A percentile compares a stretch with the other conserved stretches of the same genome.
These are phyloP conservation scores for Heliocidaris erythrogramma DNA, from an alignment of 35 echinoderm and acorn worm genomes.

Conservation along the genomic window DNA sequence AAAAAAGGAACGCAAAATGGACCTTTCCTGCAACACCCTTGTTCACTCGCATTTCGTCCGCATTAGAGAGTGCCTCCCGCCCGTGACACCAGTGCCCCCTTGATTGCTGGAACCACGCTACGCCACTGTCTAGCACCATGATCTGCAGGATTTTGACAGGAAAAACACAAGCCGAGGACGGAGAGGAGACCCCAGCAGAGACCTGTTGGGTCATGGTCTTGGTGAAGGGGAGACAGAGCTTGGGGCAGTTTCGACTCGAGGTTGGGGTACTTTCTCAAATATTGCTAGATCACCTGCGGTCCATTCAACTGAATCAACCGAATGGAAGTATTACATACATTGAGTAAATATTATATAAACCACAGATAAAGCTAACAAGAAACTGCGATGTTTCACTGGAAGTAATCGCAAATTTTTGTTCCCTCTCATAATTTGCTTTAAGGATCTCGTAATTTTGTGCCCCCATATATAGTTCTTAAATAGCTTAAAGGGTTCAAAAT, in stretches of 20 bases:
- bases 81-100: no score
- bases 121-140: neutral
- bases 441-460: no score
- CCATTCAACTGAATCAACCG: neutral
- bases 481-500: no score
- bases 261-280: neutral
- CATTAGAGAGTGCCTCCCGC: no score
- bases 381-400: no score
- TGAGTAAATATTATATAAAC: neutral
- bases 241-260: neutral
- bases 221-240: neutral
- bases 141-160: constrained; percentile 16
- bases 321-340: neutral
- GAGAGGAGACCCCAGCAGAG: neutral
- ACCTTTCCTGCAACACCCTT: no score
- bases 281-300: neutral
- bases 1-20: no score
- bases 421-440: no score
- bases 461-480: no score
- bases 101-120: no score
- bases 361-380: neutral
- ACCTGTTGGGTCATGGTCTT: neutral
- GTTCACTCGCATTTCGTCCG: no score
- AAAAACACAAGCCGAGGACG: neutral
- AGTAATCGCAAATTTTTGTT: no score